phyloP scores from a whole-genome alignment of 1,140 invertebrate genomes.

The Eumaeus atala region DNA sequence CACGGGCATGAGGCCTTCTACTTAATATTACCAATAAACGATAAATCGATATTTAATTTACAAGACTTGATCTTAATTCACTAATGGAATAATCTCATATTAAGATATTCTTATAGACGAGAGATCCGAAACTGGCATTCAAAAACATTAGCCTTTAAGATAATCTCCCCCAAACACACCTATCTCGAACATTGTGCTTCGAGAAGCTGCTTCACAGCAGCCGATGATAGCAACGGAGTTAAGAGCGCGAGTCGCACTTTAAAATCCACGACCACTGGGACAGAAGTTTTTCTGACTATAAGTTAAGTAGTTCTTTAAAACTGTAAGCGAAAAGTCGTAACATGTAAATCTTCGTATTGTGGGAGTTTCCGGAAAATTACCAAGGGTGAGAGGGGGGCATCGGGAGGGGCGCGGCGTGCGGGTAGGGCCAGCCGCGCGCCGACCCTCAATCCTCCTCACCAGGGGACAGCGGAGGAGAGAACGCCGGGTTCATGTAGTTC shows the following conservation, averaged over 20 bases:
- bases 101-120: slow-evolving; percentile 49
- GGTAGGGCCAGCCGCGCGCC: slow-evolving; percentile 76
- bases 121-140: slow-evolving; percentile 65
- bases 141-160: slow-evolving; percentile 20
- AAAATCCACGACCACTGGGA: background rate
- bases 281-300: slow-evolving; percentile 13
- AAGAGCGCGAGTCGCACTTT: too few species aligned
- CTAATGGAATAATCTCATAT: slow-evolving; percentile 72
- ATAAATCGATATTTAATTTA: slow-evolving; percentile 23
- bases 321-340: too few species aligned
- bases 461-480: slow-evolving; percentile 75
- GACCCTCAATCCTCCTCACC: slow-evolving; percentile 78
- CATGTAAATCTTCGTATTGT: too few species aligned
- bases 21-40: slow-evolving; percentile 20
- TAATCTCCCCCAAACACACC: slow-evolving; percentile 20
- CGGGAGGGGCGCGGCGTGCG: slow-evolving; percentile 62
- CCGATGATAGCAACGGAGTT: too few species aligned
- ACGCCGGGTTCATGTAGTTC: slow-evolving; percentile 58
- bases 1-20: slow-evolving; percentile 22
- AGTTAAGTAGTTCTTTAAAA: background rate
- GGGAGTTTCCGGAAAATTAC: slow-evolving; percentile 36
- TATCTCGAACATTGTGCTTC: slow-evolving; percentile 26
- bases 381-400: slow-evolving; percentile 59
- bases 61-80: slow-evolving; percentile 51
- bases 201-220: slow-evolving; percentile 13